Evolutionary conservation across 2,797 vertebrate genomes (phyloP).

Genomic region (Gallirallus australis): DNA sequence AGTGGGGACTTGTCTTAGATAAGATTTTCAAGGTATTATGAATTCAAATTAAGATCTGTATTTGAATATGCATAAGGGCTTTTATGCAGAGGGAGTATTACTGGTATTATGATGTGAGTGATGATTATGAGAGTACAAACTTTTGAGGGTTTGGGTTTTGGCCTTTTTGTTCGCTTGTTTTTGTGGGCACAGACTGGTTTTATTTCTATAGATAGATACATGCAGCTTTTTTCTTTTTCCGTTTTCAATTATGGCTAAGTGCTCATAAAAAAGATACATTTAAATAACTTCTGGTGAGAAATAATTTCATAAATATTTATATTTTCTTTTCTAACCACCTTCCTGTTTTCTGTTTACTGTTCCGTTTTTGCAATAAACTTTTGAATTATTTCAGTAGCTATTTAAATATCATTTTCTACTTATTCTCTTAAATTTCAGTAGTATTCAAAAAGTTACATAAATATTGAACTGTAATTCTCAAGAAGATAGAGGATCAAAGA

Average conservation of each 20-base stretch:
- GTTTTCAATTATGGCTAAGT: not conserved
- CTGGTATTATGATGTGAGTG: not conserved
- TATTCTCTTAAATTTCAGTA: not conserved
- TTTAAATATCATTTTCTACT: not conserved
- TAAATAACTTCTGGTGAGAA: not conserved
- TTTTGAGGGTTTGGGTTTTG: not conserved
- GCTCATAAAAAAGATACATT: not conserved
- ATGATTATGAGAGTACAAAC: not conserved
- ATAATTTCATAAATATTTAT: not conserved
- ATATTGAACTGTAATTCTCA: not conserved
- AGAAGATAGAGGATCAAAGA: slow-evolving; percentile 16
- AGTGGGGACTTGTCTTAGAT: slow-evolving; percentile 5
- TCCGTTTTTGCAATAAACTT: not conserved
- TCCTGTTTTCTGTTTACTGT: not conserved
- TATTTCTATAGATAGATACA: not conserved
- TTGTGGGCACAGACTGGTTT: not conserved
- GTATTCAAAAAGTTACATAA: not conserved
- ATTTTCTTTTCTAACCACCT: not conserved
- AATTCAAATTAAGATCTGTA: slow-evolving; percentile 34
- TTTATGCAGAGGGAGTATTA: not conserved
- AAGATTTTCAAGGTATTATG: slow-evolving; percentile 44
- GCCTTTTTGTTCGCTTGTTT: not conserved
- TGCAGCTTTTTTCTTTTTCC: not conserved
- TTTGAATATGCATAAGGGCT: slow-evolving; percentile 39
- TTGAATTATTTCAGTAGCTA: not conserved